A percentile compares a stretch with the other conserved stretches of the same genome.
Conservation (phyloP, 1,140 invertebrate species). For the Sycobia sp. region DNA sequence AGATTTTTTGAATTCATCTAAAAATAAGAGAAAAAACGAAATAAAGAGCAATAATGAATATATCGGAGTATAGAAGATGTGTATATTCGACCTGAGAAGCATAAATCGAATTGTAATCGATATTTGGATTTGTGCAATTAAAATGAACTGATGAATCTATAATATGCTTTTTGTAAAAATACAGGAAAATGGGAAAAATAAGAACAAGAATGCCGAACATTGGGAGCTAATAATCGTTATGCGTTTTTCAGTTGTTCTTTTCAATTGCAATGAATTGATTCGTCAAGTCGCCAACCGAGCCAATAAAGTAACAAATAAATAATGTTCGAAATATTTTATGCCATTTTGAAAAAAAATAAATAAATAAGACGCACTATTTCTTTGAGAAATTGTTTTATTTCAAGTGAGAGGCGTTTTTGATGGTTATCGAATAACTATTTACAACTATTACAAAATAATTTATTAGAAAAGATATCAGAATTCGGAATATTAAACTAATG, state of each 20-base stretch:
- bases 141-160: too few species aligned
- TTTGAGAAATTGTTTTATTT: conserved; percentile 8
- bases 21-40: too few species aligned
- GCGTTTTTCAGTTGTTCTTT: background rate
- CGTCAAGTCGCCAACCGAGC: conserved; percentile 27
- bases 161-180: too few species aligned
- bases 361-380: background rate
- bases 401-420: background rate
- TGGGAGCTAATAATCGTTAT: too few species aligned
- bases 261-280: background rate
- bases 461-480: background rate
- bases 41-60: conserved; percentile 23
- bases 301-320: background rate
- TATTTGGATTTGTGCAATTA: background rate
- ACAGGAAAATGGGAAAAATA: too few species aligned
- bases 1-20: conserved; percentile 4
- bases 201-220: too few species aligned
- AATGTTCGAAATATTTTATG: background rate
- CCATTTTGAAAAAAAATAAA: background rate
- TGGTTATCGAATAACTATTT: background rate
- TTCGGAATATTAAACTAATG: too few species aligned
- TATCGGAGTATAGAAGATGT: background rate
- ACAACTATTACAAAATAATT: conserved; percentile 1
- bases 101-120: background rate
- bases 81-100: background rate